Conservation (phyloP, 2,113 vertebrate species). For the Saimiri boliviensis region DNA sequence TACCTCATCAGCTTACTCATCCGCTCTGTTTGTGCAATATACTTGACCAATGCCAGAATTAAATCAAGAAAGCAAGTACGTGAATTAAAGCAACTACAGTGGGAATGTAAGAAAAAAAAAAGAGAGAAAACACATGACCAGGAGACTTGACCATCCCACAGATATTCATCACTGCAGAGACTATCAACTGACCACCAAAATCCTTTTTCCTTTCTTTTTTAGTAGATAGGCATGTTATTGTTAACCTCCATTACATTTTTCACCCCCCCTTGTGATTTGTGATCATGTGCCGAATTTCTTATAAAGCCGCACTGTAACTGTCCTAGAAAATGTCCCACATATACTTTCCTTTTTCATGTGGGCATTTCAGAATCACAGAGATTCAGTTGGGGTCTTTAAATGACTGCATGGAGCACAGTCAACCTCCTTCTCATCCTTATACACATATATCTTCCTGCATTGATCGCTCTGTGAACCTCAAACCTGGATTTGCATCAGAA, state of each 20-base stretch:
- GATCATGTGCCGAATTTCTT: neutral
- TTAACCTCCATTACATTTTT: neutral
- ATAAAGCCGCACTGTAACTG: neutral
- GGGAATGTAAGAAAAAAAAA: neutral
- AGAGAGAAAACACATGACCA: neutral
- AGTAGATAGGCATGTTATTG: neutral
- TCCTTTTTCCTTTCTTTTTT: neutral
- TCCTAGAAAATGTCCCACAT: neutral
- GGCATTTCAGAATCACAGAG: neutral
- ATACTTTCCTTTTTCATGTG: neutral
- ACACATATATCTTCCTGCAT: neutral
- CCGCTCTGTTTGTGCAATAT: neutral
- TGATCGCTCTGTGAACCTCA: neutral
- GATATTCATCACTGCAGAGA: neutral
- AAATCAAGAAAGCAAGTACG: neutral
- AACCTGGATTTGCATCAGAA: neutral
- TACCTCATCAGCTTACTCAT: neutral
- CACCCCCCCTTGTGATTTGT: neutral
- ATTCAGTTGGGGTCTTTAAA: neutral
- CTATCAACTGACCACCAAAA: neutral
- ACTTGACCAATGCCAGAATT: neutral
- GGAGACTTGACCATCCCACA: neutral
- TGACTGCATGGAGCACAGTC: neutral
- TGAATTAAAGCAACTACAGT: neutral
- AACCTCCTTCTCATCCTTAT: neutral